Base-by-base conservation (phyloP, 2,888 invertebrate genomes). In the Lapara coniferarum region DNA sequence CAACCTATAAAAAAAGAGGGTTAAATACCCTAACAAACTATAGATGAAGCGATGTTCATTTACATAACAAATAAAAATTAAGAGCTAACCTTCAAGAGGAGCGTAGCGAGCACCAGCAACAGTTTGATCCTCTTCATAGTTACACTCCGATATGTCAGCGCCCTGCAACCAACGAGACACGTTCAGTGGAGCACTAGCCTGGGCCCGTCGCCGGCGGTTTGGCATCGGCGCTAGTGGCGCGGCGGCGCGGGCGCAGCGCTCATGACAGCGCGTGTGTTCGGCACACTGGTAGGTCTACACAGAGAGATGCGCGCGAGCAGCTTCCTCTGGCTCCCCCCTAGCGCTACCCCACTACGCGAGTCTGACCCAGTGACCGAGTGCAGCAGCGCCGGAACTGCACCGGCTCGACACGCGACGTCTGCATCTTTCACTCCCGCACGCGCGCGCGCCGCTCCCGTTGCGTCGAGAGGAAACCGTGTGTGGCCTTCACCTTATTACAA, bases 301-400 rank as follows among this genome's bases (percentile, higher is more conserved):
- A 56, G 71, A 55, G 66, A 16, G 12, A 51, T 14, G 56, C 75
- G 74, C 69, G 68, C 72, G 71, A 73, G 70, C 74, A 75, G 71
- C 75, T 71, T 71, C 63, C 63, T 16, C 63, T 73, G 73, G 72
- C 75, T 71, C 73, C 74, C 57, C 69, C 52, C 67, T 46, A 55
- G 67, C 69, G 49, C 73, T 69, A 74, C 74, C 78, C 79, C 77
- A 80, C 75, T 71, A 71, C 70, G 71, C 75, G 71, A 83, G 85
- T 82, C 83, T 89, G 93, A 93, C 94, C 93, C 89, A 94, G 87
- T 94, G 93, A 93, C 94, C 92, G 88, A 91, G 85, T 91, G 89
- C 89, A 85, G 77, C 75, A 86, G 84, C 89, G 84, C 89, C 92
- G 92, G 92, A 92, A 90, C 91, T 92, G 92, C 93, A 91, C 88